phyloP scores from a whole-genome alignment of 2,113 vertebrate species.

The Lepisosteus oculatus region DNA sequence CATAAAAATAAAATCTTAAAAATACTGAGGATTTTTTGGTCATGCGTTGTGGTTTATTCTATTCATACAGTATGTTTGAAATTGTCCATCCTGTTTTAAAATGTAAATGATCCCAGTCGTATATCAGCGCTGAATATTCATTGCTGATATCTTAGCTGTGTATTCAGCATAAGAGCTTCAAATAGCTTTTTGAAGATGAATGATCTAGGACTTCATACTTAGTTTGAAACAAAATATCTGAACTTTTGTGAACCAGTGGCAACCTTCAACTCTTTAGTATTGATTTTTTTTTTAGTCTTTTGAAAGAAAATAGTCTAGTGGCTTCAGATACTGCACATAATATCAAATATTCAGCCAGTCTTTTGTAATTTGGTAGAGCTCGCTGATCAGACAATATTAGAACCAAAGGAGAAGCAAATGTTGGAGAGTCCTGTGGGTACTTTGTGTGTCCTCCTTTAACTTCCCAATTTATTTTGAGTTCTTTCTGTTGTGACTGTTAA shows the following conservation, averaged over 20 bases:
- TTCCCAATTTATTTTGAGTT: background rate
- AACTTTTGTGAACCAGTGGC: too few relatives aligned
- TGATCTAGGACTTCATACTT: too few relatives aligned
- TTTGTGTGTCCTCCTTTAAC: background rate
- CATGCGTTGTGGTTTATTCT: conserved; percentile 45
- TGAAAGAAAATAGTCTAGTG: too few relatives aligned
- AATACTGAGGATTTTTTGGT: conserved; percentile 46
- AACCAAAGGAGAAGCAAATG: background rate
- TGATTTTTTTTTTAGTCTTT: too few relatives aligned
- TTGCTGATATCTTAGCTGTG: background rate
- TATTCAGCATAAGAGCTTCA: conserved; percentile 6
- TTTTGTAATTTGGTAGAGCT: too few relatives aligned
- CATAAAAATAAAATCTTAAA: conserved; percentile 86
- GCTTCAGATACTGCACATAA: too few relatives aligned
- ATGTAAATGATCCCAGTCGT: background rate
- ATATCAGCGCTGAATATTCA: background rate
- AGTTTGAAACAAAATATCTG: too few relatives aligned
- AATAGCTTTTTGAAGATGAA: conserved; percentile 9
- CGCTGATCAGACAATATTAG: too few relatives aligned
- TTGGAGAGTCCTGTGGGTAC: background rate
- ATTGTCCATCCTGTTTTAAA: background rate
- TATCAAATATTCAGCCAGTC: too few relatives aligned
- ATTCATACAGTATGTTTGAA: conserved; percentile 19
- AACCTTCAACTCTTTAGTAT: too few relatives aligned
- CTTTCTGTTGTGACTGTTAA: background rate